A percentile compares a stretch with the other conserved stretches of the same genome.
These are phyloP conservation scores for Cheilosia pagana DNA, from an alignment of 2,888 invertebrate genomes.

Conservation along the genomic window DNA sequence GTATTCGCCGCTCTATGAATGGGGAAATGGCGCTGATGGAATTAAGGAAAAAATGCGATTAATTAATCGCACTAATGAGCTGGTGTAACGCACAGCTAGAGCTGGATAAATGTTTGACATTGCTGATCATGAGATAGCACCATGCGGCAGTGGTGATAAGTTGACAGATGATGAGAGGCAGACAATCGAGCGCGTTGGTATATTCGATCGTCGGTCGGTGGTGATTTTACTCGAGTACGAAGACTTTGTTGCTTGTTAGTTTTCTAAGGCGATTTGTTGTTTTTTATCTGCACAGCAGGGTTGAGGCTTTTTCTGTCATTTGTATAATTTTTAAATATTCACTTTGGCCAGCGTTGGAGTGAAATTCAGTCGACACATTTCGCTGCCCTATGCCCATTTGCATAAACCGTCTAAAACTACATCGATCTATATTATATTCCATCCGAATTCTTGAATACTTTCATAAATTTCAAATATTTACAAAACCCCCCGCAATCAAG, in stretches of 20 bases:
- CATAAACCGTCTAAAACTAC: neutral
- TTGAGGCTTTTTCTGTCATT: no score
- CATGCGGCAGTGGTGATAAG: neutral
- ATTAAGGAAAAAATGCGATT: constrained; percentile 36
- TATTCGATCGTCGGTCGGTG: neutral
- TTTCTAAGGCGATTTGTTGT: no score
- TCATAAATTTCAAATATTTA: neutral
- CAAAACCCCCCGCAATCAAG: neutral
- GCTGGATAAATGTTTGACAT: constrained; percentile 18
- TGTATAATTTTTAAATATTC: no score
- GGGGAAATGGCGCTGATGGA: constrained; percentile 41
- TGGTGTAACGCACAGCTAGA: constrained; percentile 16
- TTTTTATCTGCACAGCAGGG: no score
- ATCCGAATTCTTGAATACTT: no score
- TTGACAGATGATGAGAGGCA: constrained; percentile 5
- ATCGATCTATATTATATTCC: neutral
- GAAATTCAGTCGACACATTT: no score
- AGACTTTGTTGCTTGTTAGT: no score
- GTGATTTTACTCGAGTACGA: no score
- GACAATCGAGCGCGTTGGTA: neutral
- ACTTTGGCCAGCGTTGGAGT: no score
- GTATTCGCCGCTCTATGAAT: constrained; percentile 24
- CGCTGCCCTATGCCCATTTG: no score
- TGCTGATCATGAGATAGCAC: constrained; percentile 4
- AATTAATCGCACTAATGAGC: constrained; percentile 50